These are phyloP conservation scores for Caerostris extrusa DNA, from an alignment of 1,140 invertebrate genomes.

Conservation along the genomic window DNA sequence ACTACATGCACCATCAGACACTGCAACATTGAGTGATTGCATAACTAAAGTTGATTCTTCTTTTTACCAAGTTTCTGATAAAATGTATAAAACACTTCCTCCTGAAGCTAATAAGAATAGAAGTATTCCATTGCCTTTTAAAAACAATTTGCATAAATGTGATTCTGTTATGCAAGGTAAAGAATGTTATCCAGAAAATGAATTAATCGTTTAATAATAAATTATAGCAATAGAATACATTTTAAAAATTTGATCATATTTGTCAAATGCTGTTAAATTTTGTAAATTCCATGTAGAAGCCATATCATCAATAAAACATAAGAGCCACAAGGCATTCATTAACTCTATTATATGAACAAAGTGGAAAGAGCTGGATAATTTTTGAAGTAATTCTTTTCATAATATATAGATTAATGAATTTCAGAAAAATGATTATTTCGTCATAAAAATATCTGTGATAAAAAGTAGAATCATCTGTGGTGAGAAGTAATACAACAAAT, in stretches of 20 bases:
- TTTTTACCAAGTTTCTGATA: slow-evolving; percentile 6
- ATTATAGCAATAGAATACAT: neutral
- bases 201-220: slow-evolving; percentile 2
- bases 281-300: neutral
- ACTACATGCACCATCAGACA: neutral
- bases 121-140: slow-evolving; percentile 1
- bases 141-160: slow-evolving; percentile 70
- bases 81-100: slow-evolving; percentile 42
- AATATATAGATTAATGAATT: neutral
- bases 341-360: neutral
- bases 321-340: neutral
- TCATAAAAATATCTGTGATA: slow-evolving; percentile 27
- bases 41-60: slow-evolving; percentile 6
- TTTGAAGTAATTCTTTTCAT: neutral
- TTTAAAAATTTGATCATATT: neutral
- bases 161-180: slow-evolving; percentile 11
- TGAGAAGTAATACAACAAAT: neutral
- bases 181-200: slow-evolving; percentile 42
- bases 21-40: neutral
- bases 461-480: neutral
- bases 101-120: slow-evolving; percentile 10
- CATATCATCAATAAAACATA: neutral
- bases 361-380: neutral
- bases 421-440: neutral
- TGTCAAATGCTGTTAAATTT: neutral